Evolutionary conservation across 2,888 invertebrate species (phyloP), one percentile per base, ranked within the genome.

Genomic region (Acronicta aceris): DNA sequence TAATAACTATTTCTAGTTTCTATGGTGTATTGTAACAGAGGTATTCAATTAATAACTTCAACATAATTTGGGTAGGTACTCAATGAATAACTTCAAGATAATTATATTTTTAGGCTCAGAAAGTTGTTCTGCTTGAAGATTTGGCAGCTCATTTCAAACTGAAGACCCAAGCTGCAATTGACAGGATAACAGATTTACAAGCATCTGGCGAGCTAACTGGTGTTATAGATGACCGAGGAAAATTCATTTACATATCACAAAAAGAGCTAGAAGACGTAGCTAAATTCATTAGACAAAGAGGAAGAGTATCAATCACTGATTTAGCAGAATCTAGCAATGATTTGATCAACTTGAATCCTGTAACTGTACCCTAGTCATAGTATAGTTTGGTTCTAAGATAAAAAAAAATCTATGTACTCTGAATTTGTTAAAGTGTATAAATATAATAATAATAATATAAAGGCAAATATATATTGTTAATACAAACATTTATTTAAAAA

Each of bases 221-320:
- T 0, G 99, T 99, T 0, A 98, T 99, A 74, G 99, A 99, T 86
- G 99, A 99, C 89, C 95, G 99, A 67, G 99, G 99, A 16, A 99
- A 99, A 92, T 99, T 99, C 87, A 99, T 99, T 84, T 99, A 98
- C 89, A 98, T 99, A 54, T 98, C 99, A 0, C 96, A 96, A 76
- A 96, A 97, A 45, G 99, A 99, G 90, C 95, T 99, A 66, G 96
- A 97, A 81, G 97, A 97, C 61, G 98, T 99, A 1, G 99, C 99
- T 0, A 99, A 98, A 86, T 99, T 99, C 87, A 98, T 99, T 16
- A 97, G 96, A 79, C 99, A 99, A 86, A 96, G 99, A 51, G 99
- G 99, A 0, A 95, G 99, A 64, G 98, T 99, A 0, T 98, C 99
- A 0, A 98, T 99, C 50, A 92, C 97, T 0, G 99, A 99, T 80